Evolutionary conservation across 1,140 invertebrate species (phyloP).

Genomic region (Helicoverpa armigera): DNA sequence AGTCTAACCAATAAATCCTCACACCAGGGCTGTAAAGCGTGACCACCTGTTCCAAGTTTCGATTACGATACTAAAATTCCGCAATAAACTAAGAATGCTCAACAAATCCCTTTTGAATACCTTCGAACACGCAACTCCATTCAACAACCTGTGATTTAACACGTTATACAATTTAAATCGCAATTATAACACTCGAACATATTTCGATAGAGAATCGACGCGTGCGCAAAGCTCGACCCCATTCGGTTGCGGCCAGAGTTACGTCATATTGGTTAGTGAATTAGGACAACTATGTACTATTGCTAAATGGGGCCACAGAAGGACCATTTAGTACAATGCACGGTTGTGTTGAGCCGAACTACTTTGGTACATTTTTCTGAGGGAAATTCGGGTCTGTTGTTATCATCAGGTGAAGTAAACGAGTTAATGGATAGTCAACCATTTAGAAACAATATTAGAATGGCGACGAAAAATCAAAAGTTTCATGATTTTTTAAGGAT

Average conservation of each 20-base stretch:
- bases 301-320: slow-evolving; percentile 8
- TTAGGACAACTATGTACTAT: slow-evolving; percentile 42
- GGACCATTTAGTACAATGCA: slow-evolving; percentile 22
- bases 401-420: no score
- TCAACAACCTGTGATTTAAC: slow-evolving; percentile 44
- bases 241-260: slow-evolving; percentile 41
- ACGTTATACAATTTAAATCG: slow-evolving; percentile 39
- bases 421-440: no score
- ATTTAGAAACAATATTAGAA: no score
- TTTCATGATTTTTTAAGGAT: background rate
- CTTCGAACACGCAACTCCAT: slow-evolving; percentile 33
- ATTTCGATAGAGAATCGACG: slow-evolving; percentile 42
- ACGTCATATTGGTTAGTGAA: slow-evolving; percentile 49
- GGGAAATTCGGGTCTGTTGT: no score
- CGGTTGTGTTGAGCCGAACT: background rate
- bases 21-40: background rate
- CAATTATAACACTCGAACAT: slow-evolving; percentile 43
- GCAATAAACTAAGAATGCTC: slow-evolving; percentile 26
- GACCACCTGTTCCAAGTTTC: slow-evolving; percentile 18
- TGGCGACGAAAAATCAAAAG: background rate
- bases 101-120: slow-evolving; percentile 41
- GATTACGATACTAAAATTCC: slow-evolving; percentile 37
- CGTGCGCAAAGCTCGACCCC: slow-evolving; percentile 46
- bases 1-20: background rate
- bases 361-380: no score